phyloP scores from a whole-genome alignment of 2,113 vertebrate genomes.

The Nettapus auritus region DNA sequence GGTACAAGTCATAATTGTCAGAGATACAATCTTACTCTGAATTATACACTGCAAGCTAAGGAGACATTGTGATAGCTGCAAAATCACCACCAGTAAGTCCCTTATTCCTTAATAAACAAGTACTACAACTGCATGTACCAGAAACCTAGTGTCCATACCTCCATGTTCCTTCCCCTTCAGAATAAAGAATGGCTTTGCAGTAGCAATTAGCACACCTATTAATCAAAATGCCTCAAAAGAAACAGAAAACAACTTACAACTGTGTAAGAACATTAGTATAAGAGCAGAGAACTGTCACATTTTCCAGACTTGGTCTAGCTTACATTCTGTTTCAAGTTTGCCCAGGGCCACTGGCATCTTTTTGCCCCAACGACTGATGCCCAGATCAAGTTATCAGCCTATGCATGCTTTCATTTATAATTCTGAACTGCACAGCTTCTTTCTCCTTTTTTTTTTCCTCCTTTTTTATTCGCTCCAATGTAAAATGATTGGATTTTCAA shows the following conservation, averaged over 20 bases:
- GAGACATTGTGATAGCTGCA: not conserved
- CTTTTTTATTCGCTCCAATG: too few species aligned
- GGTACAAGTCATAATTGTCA: not conserved
- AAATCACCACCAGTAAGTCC: not conserved
- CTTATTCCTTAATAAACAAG: not conserved
- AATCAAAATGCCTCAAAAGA: not conserved
- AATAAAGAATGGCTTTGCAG: not conserved
- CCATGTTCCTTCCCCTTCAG: not conserved
- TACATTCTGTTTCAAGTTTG: not conserved
- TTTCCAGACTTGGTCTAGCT: not conserved
- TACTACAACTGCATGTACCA: not conserved
- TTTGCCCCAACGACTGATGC: not conserved
- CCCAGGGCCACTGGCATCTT: not conserved
- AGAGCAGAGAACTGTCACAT: not conserved
- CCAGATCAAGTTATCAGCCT: not conserved
- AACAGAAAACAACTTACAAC: not conserved
- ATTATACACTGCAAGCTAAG: not conserved
- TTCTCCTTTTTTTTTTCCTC: not conserved
- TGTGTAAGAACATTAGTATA: not conserved
- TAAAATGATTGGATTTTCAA: not conserved
- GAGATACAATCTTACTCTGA: not conserved
- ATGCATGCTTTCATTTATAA: not conserved
- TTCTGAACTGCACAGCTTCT: not conserved
- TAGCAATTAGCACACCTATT: not conserved
- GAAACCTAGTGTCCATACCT: not conserved